Base-by-base conservation (phyloP, 2,797 vertebrate species). In the Pempheris klunzingeri region DNA sequence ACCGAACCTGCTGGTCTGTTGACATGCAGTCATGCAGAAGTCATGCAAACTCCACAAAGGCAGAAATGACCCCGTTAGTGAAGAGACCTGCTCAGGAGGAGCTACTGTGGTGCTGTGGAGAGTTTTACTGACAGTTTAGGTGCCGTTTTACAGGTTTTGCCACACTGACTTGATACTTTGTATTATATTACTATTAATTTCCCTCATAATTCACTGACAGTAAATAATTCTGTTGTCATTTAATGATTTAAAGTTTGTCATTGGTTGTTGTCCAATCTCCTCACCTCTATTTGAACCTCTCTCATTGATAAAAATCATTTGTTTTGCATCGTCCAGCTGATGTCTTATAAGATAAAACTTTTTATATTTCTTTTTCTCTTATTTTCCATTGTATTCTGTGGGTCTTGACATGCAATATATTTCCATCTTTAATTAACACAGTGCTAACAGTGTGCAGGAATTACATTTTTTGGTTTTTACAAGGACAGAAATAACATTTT, bases 1-100 rank as follows among this genome's bases (percentile, higher is more conserved):
- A 26, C 52, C 52, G 1, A 67, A 83, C 75, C 74, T 64, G 86
- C 54, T 72, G 0, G 22, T 57, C 22, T 36, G 65, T 55, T 74
- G 69, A 43, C 41, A 60, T 10, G 15, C 38, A 55, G 46, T 67
- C 67, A 39, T 5, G 0, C 7, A 75, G 67, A 77, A 70, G 53
- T 38, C 36, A 41, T 1, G 26, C 52, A 18, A 24, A 61, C 3
- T 9, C 20, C 69, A 60, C 4, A 57, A 55, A 81, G 18, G 67
- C 49, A 74, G 24, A 75, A 55, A 47, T 22, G 8, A 34, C 34
- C 11, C n/a, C 17, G 41, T 64, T 71, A 41, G 22, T n/a, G 36
- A 43, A 24, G 24, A 34, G 34, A 50, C 12, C 5, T 20, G 13
- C 2, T 13, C 9, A 60, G 30, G 30, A 0, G 22, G 32, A 68